Base-by-base conservation (phyloP, 2,888 invertebrate genomes). In the Cheilosia impressa region DNA sequence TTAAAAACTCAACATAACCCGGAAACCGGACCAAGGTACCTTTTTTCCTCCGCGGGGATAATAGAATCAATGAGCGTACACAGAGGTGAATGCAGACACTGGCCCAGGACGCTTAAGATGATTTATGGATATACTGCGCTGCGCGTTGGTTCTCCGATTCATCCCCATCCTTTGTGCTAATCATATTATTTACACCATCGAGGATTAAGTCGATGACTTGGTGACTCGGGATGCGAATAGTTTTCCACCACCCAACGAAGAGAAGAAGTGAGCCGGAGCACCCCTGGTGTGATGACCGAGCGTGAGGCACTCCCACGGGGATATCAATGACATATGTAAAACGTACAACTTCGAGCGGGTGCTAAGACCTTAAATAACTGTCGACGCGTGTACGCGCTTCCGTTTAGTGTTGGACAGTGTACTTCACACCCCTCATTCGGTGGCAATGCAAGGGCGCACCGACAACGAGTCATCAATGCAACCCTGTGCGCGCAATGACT, bases 271-370 rank as follows among this genome's bases (percentile, higher is more conserved):
- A 78, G n/a, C n/a, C n/a, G n/a, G n/a, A n/a, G 80, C 65, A 83
- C 80, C 72, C 83, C 71, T 83, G 68, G 81, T 77, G 73, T 75
- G 73, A 89, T 89, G 89, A 88, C 89, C 89, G 89, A 89, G 88
- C 87, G 84, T 89, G 88, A 88, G 89, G 89, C 90, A 91, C 91
- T 92, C 92, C 92, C 92, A 92, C 92, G 92, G 91, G 92, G 92
- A 92, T 92, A 92, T 91, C 91, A 89, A 88, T 92, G 92, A 92
- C 92, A 92, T 92, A 92, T 92, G 92, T 92, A 92, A 92, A 91
- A 89, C 90, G 91, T 91, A 90, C 91, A 90, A 90, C 84, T 87
- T 88, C 82, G 87, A 89, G 89, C 90, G 90, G 90, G 90, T 90
- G 90, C 89, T 90, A 91, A 92, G 89, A 89, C 89, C 89, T 89